Conservation (phyloP, 2,888 invertebrate genomes). For the Odontothrips loti region DNA sequence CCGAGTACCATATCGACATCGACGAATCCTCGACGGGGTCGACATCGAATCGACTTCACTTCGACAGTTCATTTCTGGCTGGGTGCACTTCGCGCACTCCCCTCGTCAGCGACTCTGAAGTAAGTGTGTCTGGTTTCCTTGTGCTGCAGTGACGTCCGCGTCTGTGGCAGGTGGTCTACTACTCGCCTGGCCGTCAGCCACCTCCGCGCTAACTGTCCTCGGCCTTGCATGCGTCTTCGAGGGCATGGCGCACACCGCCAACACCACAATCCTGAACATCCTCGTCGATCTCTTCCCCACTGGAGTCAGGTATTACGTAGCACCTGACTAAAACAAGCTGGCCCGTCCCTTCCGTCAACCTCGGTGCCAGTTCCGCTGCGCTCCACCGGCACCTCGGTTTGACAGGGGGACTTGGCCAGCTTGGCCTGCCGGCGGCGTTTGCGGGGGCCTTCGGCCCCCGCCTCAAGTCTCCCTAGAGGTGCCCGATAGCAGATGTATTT, state of each 20-base stretch:
- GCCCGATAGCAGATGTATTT: no score
- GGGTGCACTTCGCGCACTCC: no score
- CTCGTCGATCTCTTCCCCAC: not conserved
- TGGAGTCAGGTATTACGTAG: slow-evolving; percentile 9
- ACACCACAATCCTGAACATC: not conserved
- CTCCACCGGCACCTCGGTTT: no score
- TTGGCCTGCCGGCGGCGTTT: no score
- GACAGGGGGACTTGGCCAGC: no score
- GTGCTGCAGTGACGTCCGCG: not conserved
- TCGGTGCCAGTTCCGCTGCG: no score
- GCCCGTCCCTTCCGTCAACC: no score
- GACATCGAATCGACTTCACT: not conserved
- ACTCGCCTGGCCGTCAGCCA: not conserved
- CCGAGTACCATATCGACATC: not conserved
- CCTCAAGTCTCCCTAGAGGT: no score
- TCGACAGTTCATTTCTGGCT: not conserved
- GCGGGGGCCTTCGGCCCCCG: no score
- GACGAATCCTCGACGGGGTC: not conserved
- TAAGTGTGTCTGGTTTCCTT: no score
- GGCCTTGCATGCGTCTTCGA: not conserved
- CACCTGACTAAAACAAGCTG: no score
- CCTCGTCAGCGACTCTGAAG: no score
- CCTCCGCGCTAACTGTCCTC: not conserved
- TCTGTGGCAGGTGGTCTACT: not conserved
- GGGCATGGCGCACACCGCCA: not conserved